phyloP scores from a whole-genome alignment of 2,797 vertebrate species.

The Sebastes melanostomus region DNA sequence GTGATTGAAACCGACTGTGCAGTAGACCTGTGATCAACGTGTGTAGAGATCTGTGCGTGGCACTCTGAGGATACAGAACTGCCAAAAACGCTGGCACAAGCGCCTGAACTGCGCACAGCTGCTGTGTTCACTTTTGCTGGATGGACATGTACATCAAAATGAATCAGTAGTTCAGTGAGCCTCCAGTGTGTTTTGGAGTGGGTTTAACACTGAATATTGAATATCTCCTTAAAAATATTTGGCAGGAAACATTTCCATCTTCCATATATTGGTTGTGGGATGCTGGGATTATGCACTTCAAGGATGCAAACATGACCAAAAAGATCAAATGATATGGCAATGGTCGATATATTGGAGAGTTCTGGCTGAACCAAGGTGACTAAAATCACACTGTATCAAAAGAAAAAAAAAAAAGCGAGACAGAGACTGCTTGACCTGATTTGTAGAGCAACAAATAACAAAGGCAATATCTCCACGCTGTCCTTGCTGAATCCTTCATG shows the following conservation, averaged over 20 bases:
- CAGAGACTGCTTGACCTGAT: slow-evolving; percentile 45
- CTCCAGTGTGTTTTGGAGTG: background rate
- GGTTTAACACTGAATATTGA: background rate
- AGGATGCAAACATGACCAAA: background rate
- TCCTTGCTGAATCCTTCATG: slow-evolving; percentile 70
- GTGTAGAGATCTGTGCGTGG: background rate
- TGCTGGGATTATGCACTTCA: background rate
- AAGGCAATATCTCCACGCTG: slow-evolving; percentile 61
- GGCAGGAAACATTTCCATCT: too few species aligned
- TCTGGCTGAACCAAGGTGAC: background rate
- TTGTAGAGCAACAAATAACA: slow-evolving; percentile 63
- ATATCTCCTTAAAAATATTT: background rate
- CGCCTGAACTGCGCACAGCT: background rate
- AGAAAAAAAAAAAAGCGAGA: background rate
- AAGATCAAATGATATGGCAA: background rate
- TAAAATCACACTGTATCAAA: slow-evolving; percentile 8
- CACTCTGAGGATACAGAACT: background rate
- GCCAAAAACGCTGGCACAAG: background rate
- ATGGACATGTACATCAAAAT: too few species aligned
- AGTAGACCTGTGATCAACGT: background rate
- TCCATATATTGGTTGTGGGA: too few species aligned
- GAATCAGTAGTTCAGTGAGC: too few species aligned
- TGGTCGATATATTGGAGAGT: slow-evolving; percentile 8
- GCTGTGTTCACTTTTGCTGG: too few species aligned
- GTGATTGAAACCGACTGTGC: background rate